Evolutionary conservation across 2,797 vertebrate genomes (phyloP), one percentile per base, ranked within the genome.

Genomic region (Triplophysa bombifrons): DNA sequence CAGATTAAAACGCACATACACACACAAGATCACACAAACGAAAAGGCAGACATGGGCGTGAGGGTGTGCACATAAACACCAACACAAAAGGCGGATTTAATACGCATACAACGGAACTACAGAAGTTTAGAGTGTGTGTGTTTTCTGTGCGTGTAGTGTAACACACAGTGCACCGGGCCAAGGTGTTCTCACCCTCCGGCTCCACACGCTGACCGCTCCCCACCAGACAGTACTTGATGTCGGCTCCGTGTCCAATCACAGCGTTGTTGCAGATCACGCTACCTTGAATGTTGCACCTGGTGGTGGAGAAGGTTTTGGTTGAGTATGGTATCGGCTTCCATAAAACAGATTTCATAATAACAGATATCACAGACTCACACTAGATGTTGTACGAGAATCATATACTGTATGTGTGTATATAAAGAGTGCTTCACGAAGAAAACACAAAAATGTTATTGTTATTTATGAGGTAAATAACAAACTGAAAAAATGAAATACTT

Each of bases 171-270:
- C 27, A 13, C 16, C 4, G n/a, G 44, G 70, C 48, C n/a, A 1
- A 34, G 41, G 65, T 16, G 9, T 50, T 34, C 90, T 93, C 84
- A 95, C 93, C 91, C 70, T 91, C 93, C 67, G 94, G 81, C 85
- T 97, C 95, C 58, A 99, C 94, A 48, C 72, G 91, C 84, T 97
- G 96, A 75, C 93, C 92, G 0, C 91, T 95, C 81, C 97, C 98
- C 88, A 99, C 93, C 81, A 99, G 92, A 86, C 97, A 99, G 89
- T 98, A 95, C 84, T 95, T 98, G 84, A 99, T 92, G 85, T 99
- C 96, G 3, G 96, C 95, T 74, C 96, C 96, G 80, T 95, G 94
- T 83, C 96, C 95, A 72, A 99, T 96, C 60, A 96, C 89, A 0
- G 95, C 96, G 0, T 94, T 94, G 85, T 94, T 96, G 88, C 98